Conservation (phyloP, 1,140 invertebrate species). For the Pollicipes pollicipes region DNA sequence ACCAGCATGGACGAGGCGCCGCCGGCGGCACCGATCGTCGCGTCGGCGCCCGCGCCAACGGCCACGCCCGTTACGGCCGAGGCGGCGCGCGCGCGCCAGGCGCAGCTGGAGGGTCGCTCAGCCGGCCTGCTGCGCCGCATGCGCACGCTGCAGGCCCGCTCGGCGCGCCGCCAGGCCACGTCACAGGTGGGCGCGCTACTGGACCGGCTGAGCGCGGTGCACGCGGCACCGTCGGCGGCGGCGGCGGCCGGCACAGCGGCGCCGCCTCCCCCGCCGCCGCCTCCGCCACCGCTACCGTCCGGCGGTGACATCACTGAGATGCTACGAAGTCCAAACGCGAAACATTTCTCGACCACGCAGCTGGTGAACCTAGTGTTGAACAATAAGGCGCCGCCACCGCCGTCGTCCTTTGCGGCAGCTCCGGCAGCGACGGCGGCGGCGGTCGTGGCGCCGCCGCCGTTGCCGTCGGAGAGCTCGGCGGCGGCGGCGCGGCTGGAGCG, state of each 20-base stretch:
- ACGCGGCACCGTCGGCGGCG: no score
- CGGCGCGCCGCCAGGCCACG: background rate
- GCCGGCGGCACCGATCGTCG: background rate
- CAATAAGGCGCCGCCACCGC: background rate
- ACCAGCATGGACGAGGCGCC: background rate
- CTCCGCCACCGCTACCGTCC: no score
- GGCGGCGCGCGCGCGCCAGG: background rate
- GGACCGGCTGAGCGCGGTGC: background rate
- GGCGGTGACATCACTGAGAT: background rate
- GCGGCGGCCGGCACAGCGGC: no score
- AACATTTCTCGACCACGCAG: background rate
- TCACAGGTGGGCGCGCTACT: background rate
- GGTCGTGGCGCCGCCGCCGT: no score
- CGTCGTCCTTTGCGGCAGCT: no score
- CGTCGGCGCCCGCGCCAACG: no score
- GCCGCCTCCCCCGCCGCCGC: no score
- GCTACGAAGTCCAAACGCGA: background rate
- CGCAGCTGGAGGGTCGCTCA: background rate
- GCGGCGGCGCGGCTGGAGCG: background rate
- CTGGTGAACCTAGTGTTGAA: background rate
- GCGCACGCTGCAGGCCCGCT: background rate
- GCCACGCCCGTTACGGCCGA: background rate
- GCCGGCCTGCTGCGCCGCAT: background rate
- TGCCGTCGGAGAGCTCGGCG: background rate
- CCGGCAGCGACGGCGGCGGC: no score